A percentile compares a stretch with the other conserved stretches of the same genome.
Conservation (phyloP, 2,888 invertebrate species). For the Melinaea menophilus region DNA sequence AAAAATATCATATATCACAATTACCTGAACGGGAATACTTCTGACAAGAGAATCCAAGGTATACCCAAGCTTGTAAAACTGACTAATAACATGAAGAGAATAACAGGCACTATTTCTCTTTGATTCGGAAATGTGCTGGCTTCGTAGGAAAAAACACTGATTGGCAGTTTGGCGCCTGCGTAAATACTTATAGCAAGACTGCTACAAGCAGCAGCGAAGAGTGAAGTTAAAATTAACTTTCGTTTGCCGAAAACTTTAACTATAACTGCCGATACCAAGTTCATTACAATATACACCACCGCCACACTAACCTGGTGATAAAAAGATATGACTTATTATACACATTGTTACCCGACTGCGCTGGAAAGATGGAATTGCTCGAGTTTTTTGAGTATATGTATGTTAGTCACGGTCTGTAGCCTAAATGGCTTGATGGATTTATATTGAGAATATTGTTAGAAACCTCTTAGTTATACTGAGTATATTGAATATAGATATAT, state of each 20-base stretch:
- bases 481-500: not conserved
- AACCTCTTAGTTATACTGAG: too few species aligned
- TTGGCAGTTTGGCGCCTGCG: conserved; percentile 43
- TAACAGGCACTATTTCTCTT: conserved; percentile 61
- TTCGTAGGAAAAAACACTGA: conserved; percentile 62
- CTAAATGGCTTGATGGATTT: too few species aligned
- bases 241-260: conserved; percentile 63
- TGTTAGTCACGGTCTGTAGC: too few species aligned
- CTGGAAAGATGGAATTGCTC: too few species aligned
- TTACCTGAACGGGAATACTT: conserved; percentile 79
- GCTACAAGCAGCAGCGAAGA: conserved; percentile 52
- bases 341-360: too few species aligned
- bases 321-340: conserved; percentile 1
- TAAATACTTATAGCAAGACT: conserved; percentile 58
- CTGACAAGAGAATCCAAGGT: conserved; percentile 78
- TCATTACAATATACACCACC: conserved; percentile 56
- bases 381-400: too few species aligned
- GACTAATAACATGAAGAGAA: conserved; percentile 59
- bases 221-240: conserved; percentile 56
- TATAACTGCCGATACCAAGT: conserved; percentile 54
- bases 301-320: conserved; percentile 59
- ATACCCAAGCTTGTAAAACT: conserved; percentile 64
- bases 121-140: conserved; percentile 54
- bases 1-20: not conserved
- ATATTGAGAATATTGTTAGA: too few species aligned